Evolutionary conservation across 2,113 vertebrate genomes (phyloP).

Genomic region (Sarotherodon lohbergeri): DNA sequence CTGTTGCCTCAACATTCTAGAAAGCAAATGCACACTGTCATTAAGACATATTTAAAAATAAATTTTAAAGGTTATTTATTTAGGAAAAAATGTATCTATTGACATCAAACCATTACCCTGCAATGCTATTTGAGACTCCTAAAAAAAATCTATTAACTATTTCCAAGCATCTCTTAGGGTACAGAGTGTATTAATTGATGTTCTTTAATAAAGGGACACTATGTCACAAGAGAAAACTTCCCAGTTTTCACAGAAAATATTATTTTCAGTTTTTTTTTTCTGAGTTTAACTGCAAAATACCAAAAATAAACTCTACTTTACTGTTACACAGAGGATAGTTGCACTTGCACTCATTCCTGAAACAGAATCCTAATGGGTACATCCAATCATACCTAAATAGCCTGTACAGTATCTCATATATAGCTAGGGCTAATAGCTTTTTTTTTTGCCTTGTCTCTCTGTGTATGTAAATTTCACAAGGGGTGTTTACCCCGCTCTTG

Average conservation of each 20-base stretch:
- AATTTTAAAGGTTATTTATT: neutral
- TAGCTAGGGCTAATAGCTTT: neutral
- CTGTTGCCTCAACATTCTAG: neutral
- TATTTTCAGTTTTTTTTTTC: neutral
- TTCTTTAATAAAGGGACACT: neutral
- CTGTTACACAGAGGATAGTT: neutral
- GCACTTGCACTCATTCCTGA: neutral
- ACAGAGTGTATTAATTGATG: neutral
- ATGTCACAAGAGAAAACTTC: neutral
- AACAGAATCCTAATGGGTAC: neutral
- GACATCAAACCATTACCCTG: neutral
- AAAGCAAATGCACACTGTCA: slow-evolving; percentile 1
- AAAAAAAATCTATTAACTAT: neutral
- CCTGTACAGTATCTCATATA: neutral
- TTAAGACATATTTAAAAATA: neutral
- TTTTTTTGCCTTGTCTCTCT: neutral
- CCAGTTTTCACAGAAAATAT: neutral
- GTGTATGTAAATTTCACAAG: neutral
- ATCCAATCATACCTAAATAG: neutral
- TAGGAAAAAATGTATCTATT: neutral
- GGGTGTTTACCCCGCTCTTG: neutral
- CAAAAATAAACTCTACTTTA: neutral
- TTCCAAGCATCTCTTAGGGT: neutral
- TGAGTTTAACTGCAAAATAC: neutral
- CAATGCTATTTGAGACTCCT: neutral